Evolutionary conservation across 1,140 invertebrate species (phyloP), one percentile per base, ranked within the genome.

Genomic region (Triops longicaudatus): DNA sequence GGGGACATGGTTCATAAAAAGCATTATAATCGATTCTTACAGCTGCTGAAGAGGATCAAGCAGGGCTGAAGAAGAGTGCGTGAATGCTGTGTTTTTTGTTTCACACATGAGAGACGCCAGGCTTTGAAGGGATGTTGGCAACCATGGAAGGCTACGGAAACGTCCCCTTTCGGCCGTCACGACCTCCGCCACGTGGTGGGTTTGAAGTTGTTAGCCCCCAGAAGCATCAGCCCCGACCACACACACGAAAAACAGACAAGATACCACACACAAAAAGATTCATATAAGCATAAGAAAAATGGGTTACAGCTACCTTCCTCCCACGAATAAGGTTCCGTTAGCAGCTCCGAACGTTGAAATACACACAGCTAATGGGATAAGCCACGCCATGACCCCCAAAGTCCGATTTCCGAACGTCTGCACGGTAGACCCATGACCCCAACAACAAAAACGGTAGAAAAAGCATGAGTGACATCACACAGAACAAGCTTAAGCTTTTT

Each of bases 281-380:
- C 50, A 63, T 63, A 63, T 63, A 72, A 28, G 42, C 17, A 42
- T 26, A 72, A 78, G 17, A 63, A 75, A 74, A 71, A 63, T 76
- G 26, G 63, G 26, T 17, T 37, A 73, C 22, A 28, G 26, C 78
- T 83, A 91, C 87, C 93, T 90, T 84, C 93, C 93, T 76, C 93
- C 92, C 26, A 92, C 92, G 82, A 98, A 98, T 26, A 98, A 87
- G 6, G 96, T 97, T 76, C 97, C 97, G 84, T 98, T 98, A 27
- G 96, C 96, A 26, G 96, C 96, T 72, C 97, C 97, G 86, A 98
- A 98, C 1, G 96, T 98, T 42, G 95, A 98, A 77, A 98, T 92
- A 7, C 96, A 96, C 26, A 99, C 97, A 73, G 96, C 95, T 10
- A 97, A 85, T 2, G 95, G 95, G 92, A 97, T 97, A 26, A 96